Percentiles rank a stretch among this genome's conserved stretches.
phyloP scores from a whole-genome alignment of 2,113 vertebrate genomes.

The Antechinus flavipes region DNA sequence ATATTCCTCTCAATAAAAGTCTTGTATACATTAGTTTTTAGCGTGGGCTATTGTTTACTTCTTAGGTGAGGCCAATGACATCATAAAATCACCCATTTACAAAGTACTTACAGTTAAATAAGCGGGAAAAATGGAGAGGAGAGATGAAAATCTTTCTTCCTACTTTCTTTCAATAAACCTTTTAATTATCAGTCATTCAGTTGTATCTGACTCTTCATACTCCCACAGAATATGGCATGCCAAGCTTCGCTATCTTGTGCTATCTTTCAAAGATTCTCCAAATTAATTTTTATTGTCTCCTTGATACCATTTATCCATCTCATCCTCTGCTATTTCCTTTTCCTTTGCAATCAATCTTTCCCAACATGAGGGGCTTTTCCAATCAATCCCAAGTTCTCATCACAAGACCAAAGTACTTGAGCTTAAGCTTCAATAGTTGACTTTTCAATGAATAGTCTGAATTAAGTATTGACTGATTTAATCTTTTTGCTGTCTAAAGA shows the following conservation, averaged over 20 bases:
- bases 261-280: neutral
- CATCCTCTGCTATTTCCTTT: neutral
- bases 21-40: neutral
- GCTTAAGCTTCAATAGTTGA: neutral
- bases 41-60: neutral
- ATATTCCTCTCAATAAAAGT: neutral
- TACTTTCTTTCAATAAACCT: neutral
- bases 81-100: neutral
- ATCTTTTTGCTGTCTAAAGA: neutral
- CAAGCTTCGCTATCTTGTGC: neutral
- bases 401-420: neutral
- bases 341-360: neutral
- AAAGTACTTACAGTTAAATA: neutral
- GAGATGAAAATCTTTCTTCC: neutral
- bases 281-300: neutral
- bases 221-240: neutral
- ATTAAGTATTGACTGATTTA: neutral
- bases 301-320: neutral
- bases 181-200: neutral
- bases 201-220: neutral
- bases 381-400: neutral
- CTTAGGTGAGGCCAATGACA: neutral
- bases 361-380: neutral
- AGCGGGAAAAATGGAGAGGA: neutral
- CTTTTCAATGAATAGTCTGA: neutral